Evolutionary conservation across 2,888 invertebrate species (phyloP).

Genomic region (Lithophane ornitopus): DNA sequence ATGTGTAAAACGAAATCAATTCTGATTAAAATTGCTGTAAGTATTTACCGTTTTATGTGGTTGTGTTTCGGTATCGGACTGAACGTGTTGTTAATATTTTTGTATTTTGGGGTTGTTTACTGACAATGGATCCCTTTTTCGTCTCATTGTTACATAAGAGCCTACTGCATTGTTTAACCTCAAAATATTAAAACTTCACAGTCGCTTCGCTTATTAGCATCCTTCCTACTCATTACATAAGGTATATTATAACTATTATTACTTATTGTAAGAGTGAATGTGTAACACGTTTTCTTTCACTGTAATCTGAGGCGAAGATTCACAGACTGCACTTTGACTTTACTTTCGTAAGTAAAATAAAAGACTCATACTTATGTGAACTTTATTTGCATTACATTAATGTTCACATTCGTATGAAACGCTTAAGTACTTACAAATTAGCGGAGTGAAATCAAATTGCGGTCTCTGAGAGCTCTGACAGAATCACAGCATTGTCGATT

Average conservation of each 20-base stretch:
- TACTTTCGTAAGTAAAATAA: no score
- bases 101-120: slow-evolving; percentile 7
- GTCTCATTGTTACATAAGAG: background rate
- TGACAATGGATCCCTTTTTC: background rate
- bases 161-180: background rate
- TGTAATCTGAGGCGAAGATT: background rate
- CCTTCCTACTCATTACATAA: background rate
- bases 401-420: no score
- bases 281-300: background rate
- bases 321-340: no score
- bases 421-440: no score
- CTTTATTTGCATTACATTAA: no score
- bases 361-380: no score
- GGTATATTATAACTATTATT: no score
- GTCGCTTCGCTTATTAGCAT: background rate
- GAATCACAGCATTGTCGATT: background rate
- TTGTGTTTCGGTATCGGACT: slow-evolving; percentile 12
- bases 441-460: no score
- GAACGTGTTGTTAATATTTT: slow-evolving; percentile 2
- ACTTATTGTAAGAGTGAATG: background rate
- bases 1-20: slow-evolving; percentile 44
- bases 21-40: slow-evolving; percentile 42
- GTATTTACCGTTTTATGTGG: background rate
- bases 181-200: background rate
- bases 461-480: no score